phyloP scores from a whole-genome alignment of 1,140 invertebrate genomes.

The Drosophila lini region DNA sequence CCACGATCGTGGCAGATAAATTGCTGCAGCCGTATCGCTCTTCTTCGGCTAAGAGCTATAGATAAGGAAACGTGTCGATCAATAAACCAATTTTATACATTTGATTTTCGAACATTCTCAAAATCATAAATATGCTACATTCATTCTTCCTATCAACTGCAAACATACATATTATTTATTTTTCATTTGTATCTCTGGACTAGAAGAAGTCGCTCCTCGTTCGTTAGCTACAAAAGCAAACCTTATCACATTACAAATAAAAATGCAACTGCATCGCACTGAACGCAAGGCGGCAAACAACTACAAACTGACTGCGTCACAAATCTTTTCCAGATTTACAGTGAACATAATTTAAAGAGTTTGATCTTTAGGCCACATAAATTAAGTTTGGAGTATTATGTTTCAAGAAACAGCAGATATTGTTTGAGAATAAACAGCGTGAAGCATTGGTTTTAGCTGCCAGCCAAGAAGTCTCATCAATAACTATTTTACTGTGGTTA shows the following conservation, averaged over 20 bases:
- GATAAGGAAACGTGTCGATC: constrained; percentile 15
- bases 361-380: not conserved
- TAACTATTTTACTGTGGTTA: not conserved
- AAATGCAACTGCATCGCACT: constrained; percentile 54
- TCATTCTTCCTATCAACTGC: not conserved
- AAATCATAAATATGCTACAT: constrained; percentile 31
- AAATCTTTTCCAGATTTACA: not conserved
- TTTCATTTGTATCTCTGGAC: not conserved
- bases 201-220: constrained; percentile 3
- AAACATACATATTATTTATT: constrained; percentile 17
- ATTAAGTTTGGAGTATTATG: not conserved
- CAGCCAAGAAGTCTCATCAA: not conserved
- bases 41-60: not conserved
- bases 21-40: constrained; percentile 4
- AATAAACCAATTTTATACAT: constrained; percentile 25
- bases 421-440: accelerated
- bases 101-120: constrained; percentile 2
- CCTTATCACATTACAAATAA: constrained; percentile 75
- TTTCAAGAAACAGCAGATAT: too few relatives aligned
- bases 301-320: constrained; percentile 12
- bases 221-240: constrained; percentile 55
- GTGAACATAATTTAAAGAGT: not conserved
- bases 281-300: constrained; percentile 4
- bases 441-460: not conserved
- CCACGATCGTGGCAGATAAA: constrained; percentile 39